Evolutionary conservation across 2,797 vertebrate genomes (phyloP), one percentile per base, ranked within the genome.

Genomic region (Cynopterus sphinx): DNA sequence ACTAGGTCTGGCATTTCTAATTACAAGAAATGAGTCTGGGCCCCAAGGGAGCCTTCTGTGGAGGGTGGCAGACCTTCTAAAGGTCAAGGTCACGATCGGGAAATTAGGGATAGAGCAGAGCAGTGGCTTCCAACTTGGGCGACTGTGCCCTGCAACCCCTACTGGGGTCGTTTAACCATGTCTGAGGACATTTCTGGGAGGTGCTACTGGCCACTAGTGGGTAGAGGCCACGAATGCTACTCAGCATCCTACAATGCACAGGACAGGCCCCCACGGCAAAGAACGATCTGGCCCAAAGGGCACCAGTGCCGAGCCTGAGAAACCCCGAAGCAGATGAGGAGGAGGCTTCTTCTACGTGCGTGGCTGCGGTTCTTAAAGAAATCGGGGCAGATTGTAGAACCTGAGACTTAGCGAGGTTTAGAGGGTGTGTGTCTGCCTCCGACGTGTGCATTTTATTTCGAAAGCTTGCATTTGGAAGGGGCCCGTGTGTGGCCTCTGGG

Each of bases 1-100:
- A 78, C 96, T 83, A 65, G 90, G 61, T 67, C 88, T 43, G 94
- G 95, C 94, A 82, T 91, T 91, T 92, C 96, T 96, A 95, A 96
- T 6, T 21, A 93, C 78, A 93, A 89, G 93, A 96, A 96, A 96
- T n/a, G 89, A 79, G 74, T 2, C 16, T 21, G 59, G 61, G 31
- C 10, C 31, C 65, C 11, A 3, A 16, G 70, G 83, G 49, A 65
- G 36, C 6, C 49, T 74, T 39, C 4, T 36, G 55, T 3, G 49
- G 84, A 65, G 36, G 59, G 53, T 1, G 46, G 49, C 51, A 57
- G 63, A 65, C 49, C 87, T 9, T 31, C 43, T 65, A 13, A 49
- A 85, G 82, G 74, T 8, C 12, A 71, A 1, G 9, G 46, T 0
- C 17, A 39, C 26, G 17, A 36, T 12, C 28, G 43, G 33, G 31